These are phyloP conservation scores for Antheraea yamamai DNA, from an alignment of 2,888 invertebrate genomes.

Conservation along the genomic window DNA sequence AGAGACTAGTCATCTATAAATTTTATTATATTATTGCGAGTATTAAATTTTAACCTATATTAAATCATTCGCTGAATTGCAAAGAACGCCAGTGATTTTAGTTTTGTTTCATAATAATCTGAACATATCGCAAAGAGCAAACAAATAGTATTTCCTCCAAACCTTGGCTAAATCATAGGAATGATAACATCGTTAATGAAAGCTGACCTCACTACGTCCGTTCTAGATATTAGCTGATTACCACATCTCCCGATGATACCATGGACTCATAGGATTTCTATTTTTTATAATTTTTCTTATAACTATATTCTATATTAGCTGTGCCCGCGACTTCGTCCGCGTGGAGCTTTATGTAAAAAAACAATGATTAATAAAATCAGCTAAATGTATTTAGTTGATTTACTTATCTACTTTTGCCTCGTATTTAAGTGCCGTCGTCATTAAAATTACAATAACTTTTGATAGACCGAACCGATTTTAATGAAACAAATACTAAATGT, in stretches of 20 bases:
- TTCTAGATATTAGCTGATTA: slow-evolving; percentile 52
- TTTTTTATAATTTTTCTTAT: not conserved
- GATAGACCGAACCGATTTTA: too few relatives aligned
- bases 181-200: slow-evolving; percentile 71
- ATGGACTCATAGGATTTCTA: not conserved
- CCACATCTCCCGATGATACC: slow-evolving; percentile 7
- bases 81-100: not conserved
- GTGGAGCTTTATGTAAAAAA: too few relatives aligned
- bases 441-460: too few relatives aligned
- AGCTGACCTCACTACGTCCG: slow-evolving; percentile 75
- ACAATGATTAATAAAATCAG: too few relatives aligned
- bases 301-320: not conserved
- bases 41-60: not conserved
- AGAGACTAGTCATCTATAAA: too few relatives aligned
- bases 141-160: slow-evolving; percentile 54
- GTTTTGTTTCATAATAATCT: not conserved
- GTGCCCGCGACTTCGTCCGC: too few relatives aligned
- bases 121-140: not conserved
- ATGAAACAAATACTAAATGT: too few relatives aligned
- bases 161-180: slow-evolving; percentile 66
- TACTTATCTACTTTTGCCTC: too few relatives aligned
- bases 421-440: too few relatives aligned
- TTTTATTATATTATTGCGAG: too few relatives aligned
- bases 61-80: not conserved
- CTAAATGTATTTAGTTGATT: too few relatives aligned